These are phyloP conservation scores for Telmatochromis sp. DNA, from an alignment of 2,113 vertebrate genomes.

Conservation along the genomic window DNA sequence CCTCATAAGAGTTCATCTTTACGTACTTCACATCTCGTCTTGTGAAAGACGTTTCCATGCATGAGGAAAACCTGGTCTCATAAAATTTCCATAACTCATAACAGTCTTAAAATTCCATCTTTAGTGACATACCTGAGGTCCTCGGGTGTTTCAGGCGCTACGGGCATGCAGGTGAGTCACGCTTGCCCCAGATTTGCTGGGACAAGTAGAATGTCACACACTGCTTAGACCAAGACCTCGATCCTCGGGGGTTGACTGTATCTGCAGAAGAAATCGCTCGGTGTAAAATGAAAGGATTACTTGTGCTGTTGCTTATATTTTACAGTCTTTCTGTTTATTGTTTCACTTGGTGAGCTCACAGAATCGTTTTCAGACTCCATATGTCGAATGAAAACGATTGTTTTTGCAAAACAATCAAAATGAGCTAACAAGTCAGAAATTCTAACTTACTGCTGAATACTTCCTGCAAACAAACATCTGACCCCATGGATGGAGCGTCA, in stretches of 20 bases:
- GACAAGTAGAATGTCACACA: background rate
- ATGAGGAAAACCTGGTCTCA: background rate
- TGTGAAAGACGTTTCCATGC: background rate
- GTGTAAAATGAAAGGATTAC: background rate
- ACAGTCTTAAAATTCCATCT: background rate
- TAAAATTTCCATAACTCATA: accelerated
- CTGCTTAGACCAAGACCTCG: background rate
- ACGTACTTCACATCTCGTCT: background rate
- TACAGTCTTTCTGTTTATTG: background rate
- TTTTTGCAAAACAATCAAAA: background rate
- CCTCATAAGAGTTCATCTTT: background rate
- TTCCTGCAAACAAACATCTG: background rate
- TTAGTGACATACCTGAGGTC: background rate
- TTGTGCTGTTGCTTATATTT: background rate
- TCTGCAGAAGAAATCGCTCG: background rate
- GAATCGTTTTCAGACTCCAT: background rate
- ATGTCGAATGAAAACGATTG: background rate
- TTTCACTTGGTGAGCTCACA: background rate
- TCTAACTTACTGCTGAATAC: background rate
- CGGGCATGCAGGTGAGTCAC: background rate
- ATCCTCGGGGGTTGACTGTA: background rate
- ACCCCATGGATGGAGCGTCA: background rate
- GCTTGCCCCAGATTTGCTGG: background rate
- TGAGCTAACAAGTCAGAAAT: background rate
- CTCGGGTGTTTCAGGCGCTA: background rate